Evolutionary conservation across 1,140 invertebrate species (phyloP), one percentile per base, ranked within the genome.

Genomic region (Nixonia krombeini): DNA sequence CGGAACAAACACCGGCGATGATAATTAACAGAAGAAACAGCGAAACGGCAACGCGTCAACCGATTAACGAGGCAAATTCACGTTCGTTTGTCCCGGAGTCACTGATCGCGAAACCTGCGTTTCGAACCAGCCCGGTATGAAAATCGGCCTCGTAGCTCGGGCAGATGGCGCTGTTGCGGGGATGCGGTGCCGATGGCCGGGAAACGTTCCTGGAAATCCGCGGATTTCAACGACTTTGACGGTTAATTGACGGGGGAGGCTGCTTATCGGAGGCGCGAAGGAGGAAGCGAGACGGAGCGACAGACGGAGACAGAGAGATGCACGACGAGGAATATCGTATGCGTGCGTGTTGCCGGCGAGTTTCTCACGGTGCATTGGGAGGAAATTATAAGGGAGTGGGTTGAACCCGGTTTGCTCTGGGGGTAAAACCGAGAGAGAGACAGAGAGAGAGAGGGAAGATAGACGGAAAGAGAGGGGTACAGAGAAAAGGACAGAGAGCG

Each of bases 321-420:
- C 12, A 26, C 15, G 21, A 29, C 17, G 44, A 13, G 46, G 51
- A 52, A 58, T 63, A 49, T 53, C 64, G 42, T 58, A 52, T 62
- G 72, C 76, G 75, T 82, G 81, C 81, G 81, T 81, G 81, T 81
- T 82, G 68, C 75, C 72, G 72, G 70, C 79, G 41, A 83, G 77
- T 83, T 83, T 83, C 81, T 83, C 81, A 83, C 81, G 81, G 80
- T 83, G 76, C 80, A 81, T 80, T 81, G 74, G 75, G 46, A 82
- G 76, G 75, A 83, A 82, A 83, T 84, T 82, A 82, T 82, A 82
- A 83, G 80, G 79, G 78, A 82, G 76, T 79, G 77, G 76, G 79
- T 83, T 79, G 76, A 77, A 75, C 72, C 67, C 72, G 75, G 79
- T 73, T 79, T 76, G 73, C 70, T 69, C 63, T 71, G 44, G 57